phyloP scores from a whole-genome alignment of 2,888 invertebrate species.

The Habroteleia sp. region DNA sequence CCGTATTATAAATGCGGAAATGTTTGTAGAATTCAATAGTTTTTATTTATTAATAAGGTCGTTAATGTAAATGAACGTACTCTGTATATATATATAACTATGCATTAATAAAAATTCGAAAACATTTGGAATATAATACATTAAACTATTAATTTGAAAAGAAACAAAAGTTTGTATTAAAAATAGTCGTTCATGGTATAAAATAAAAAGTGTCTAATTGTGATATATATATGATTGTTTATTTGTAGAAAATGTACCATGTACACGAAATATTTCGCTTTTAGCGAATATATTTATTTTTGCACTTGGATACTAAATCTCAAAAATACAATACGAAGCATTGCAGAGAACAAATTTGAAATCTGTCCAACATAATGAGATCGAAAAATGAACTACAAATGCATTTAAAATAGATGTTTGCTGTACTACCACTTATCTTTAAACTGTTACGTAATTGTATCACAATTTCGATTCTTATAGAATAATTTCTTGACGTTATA shows the following conservation, averaged over 20 bases:
- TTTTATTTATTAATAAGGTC: neutral
- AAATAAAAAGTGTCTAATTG: conserved; percentile 1
- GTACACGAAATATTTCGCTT: conserved; percentile 28
- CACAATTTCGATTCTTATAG: conserved; percentile 23
- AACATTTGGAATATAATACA: too few relatives aligned
- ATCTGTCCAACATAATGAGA: conserved; percentile 47
- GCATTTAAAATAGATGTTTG: conserved; percentile 31
- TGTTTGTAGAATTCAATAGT: neutral
- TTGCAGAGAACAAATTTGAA: conserved; percentile 42
- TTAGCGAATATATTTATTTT: conserved; percentile 4
- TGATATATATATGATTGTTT: conserved; percentile 52
- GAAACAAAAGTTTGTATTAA: too few relatives aligned
- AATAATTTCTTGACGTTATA: conserved; percentile 4
- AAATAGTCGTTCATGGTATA: neutral
- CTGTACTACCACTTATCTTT: conserved; percentile 34
- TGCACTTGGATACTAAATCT: conserved; percentile 18
- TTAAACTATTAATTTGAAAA: too few relatives aligned
- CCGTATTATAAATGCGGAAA: conserved; percentile 10
- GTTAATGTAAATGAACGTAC: conserved; percentile 1
- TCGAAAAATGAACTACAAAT: conserved; percentile 54
- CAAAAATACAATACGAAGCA: conserved; percentile 53
- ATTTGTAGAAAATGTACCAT: conserved; percentile 46
- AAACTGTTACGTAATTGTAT: conserved; percentile 29
- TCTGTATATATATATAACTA: too few relatives aligned
- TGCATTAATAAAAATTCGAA: too few relatives aligned